Evolutionary conservation across 1,140 invertebrate genomes (phyloP).

Genomic region (Parapsyche elsis): DNA sequence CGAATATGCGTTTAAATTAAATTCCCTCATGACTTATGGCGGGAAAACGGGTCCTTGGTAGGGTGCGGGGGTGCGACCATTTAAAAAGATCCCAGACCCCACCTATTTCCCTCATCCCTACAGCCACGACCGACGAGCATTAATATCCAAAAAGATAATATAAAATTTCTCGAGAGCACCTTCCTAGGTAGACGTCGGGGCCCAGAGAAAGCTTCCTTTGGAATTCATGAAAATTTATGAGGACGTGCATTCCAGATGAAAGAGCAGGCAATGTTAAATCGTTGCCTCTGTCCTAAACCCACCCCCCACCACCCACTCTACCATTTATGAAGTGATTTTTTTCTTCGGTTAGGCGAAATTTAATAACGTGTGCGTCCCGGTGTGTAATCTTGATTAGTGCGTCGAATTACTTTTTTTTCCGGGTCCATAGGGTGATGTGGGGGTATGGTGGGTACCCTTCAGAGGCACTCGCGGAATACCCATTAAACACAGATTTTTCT

Average conservation of each 20-base stretch:
- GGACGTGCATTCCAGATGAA: constrained; percentile 54
- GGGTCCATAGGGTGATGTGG: not conserved
- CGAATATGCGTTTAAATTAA: constrained; percentile 50
- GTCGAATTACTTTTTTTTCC: constrained; percentile 34
- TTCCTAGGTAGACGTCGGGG: constrained; percentile 34
- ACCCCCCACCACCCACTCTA: not conserved
- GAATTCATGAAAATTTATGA: constrained; percentile 55
- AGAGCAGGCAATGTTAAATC: constrained; percentile 52
- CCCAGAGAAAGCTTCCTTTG: constrained; percentile 38
- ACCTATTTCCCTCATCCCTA: not conserved
- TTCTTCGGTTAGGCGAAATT: constrained; percentile 47
- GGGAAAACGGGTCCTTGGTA: constrained; percentile 1
- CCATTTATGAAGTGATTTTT: constrained; percentile 53
- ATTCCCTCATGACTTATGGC: constrained; percentile 48
- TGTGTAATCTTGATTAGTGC: constrained; percentile 53
- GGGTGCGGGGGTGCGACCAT: constrained; percentile 38
- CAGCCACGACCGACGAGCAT: constrained; percentile 37
- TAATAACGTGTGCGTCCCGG: constrained; percentile 52
- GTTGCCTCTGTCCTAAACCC: constrained; percentile 27
- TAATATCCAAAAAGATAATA: constrained; percentile 56
- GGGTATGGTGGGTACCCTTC: not conserved
- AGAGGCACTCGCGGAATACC: not conserved
- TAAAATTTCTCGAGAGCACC: constrained; percentile 55
- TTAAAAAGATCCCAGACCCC: constrained; percentile 46
- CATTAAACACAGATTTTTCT: constrained; percentile 24